Evolutionary conservation across 2,113 vertebrate species (phyloP), one percentile per base, ranked within the genome.

Genomic region (Pseudopodoces humilis): DNA sequence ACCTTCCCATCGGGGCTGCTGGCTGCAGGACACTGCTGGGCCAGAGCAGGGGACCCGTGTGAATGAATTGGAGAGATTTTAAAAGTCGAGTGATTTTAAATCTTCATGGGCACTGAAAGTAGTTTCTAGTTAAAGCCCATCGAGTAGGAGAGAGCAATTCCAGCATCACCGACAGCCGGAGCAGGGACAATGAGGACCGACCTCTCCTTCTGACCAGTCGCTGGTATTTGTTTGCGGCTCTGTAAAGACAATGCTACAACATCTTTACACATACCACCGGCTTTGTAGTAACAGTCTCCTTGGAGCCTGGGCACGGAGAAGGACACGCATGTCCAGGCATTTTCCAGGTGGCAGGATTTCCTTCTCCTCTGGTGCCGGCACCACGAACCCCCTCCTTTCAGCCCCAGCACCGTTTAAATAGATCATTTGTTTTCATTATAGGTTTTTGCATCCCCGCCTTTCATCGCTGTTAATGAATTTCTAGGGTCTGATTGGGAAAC

Each of bases 391-490:
- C 55, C 82, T 83, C 91, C 86, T 87, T 95, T 96, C 96, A 96
- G 83, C 96, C 90, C 23, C 88, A 81, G 92, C 79, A 63, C 86
- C 88, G 18, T 87, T 97, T 97, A 94, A 96, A 97, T 83, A 97
- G 84, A 89, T 95, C 94, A 94, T 97, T 97, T 98, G 96, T 97
- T 98, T 97, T 97, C 97, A 95, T 97, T 97, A 96, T 33, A 79
- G 83, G 83, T 78, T 96, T 97, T 97, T 96, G 95, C 96, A 96
- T 92, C 90, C 96, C 92, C 84, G 91, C 94, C 94, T 97, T 97
- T 97, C 96, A 86, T 97, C 77, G 97, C 88, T 52, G 78, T 96
- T 98, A 97, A 96, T 97, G 97, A 97, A 98, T 97, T 97, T 98
- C 96, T 94, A 97, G 95, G 95, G 95, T 97, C 92, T 97, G 96